phyloP scores from a whole-genome alignment of 2,888 invertebrate genomes.

The Physocephala rufipes region DNA sequence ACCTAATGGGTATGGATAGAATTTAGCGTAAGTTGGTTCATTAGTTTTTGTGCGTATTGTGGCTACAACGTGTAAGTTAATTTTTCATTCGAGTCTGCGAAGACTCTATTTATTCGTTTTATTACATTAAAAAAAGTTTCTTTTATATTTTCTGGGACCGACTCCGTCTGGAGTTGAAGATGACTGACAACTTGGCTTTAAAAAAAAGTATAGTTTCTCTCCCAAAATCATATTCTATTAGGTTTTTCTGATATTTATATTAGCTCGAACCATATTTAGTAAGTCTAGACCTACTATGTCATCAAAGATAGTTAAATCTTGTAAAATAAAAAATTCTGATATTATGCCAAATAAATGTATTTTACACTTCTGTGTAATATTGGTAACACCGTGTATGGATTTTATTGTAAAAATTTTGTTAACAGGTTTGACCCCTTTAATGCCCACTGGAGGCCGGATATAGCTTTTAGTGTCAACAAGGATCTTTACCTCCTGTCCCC shows the following conservation, averaged over 20 bases:
- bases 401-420: slow-evolving; percentile 29
- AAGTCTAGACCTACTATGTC: slow-evolving; percentile 44
- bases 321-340: slow-evolving; percentile 41
- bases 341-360: slow-evolving; percentile 38
- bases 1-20: too few relatives aligned
- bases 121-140: too few relatives aligned
- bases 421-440: slow-evolving; percentile 20
- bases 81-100: too few relatives aligned
- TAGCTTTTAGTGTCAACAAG: slow-evolving; percentile 22
- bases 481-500: not conserved
- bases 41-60: too few relatives aligned
- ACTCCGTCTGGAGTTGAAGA: too few relatives aligned
- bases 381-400: slow-evolving; percentile 34
- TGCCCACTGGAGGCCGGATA: slow-evolving; percentile 22
- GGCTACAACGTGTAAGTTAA: too few relatives aligned
- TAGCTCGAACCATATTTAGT: slow-evolving; percentile 40
- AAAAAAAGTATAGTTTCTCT: not conserved
- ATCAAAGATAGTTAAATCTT: slow-evolving; percentile 42
- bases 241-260: slow-evolving; percentile 36
- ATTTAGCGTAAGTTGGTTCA: too few relatives aligned
- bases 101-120: too few relatives aligned
- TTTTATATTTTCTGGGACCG: too few relatives aligned
- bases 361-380: slow-evolving; percentile 40
- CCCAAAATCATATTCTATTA: not conserved
- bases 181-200: not conserved